These are phyloP conservation scores for Melanophora roralis DNA, from an alignment of 2,888 invertebrate genomes.

Conservation along the genomic window DNA sequence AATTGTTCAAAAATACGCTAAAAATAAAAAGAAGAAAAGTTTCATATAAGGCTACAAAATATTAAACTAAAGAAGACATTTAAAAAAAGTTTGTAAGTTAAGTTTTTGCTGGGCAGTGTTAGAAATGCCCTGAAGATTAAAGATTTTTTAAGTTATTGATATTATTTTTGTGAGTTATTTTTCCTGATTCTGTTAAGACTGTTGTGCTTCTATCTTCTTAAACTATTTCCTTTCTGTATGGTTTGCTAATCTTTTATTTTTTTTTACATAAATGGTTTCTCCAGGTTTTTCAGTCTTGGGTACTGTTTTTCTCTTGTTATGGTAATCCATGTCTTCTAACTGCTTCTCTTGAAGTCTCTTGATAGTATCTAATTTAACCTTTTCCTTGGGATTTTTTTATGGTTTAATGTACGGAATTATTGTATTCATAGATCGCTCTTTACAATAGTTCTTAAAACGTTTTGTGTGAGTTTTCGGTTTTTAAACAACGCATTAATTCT, in stretches of 20 bases:
- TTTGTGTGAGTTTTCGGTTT: neutral
- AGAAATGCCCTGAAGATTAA: neutral
- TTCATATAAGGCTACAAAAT: too few relatives aligned
- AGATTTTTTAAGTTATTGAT: neutral
- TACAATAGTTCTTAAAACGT: neutral
- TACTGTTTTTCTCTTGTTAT: neutral
- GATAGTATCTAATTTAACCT: neutral
- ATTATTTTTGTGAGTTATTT: neutral
- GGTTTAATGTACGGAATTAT: neutral
- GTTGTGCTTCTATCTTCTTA: constrained; percentile 33
- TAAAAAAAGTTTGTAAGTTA: too few relatives aligned
- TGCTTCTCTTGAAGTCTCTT: neutral
- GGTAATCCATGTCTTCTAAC: neutral
- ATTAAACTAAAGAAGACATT: too few relatives aligned
- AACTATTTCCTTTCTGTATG: constrained; percentile 15
- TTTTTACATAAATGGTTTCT: neutral
- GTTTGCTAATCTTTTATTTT: neutral
- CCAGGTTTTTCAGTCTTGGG: neutral
- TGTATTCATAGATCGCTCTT: neutral
- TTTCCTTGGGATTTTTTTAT: neutral
- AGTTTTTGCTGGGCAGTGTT: too few relatives aligned
- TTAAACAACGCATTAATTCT: too few relatives aligned
- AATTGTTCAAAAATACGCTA: too few relatives aligned
- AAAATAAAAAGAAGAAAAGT: too few relatives aligned
- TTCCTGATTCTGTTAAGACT: neutral